These are phyloP conservation scores for Bombus waltoni DNA, from an alignment of 1,140 invertebrate species.

Conservation along the genomic window DNA sequence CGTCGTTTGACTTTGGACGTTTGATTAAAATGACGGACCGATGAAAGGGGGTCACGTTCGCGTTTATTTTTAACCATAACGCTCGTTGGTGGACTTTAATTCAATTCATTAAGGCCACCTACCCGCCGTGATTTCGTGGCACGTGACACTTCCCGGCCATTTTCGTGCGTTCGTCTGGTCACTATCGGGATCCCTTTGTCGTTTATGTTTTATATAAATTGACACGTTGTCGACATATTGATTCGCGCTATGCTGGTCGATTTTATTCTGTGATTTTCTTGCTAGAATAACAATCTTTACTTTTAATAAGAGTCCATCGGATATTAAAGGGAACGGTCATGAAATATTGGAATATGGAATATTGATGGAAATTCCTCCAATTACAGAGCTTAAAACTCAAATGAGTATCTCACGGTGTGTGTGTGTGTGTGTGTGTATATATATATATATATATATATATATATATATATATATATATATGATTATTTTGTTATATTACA, in stretches of 20 bases:
- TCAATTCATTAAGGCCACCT: slow-evolving; percentile 56
- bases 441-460: too few species aligned
- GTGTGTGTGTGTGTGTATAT: too few species aligned
- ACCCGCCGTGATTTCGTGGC: slow-evolving; percentile 41
- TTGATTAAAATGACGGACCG: slow-evolving; percentile 48
- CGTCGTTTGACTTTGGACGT: background rate
- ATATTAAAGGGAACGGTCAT: too few species aligned
- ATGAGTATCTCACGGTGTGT: too few species aligned
- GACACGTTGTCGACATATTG: background rate
- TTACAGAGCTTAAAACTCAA: too few species aligned
- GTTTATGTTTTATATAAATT: background rate
- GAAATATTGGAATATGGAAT: too few species aligned
- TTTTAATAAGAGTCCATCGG: background rate
- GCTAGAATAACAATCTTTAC: background rate
- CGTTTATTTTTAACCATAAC: slow-evolving; percentile 62
- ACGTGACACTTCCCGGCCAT: slow-evolving; percentile 32
- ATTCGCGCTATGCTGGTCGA: background rate
- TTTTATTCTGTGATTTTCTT: background rate
- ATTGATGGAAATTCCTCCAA: too few species aligned
- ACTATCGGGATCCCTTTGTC: background rate
- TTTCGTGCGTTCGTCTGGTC: slow-evolving; percentile 11
- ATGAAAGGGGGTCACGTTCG: slow-evolving; percentile 41
- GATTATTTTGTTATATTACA: too few species aligned
- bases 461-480: too few species aligned
- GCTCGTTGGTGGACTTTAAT: slow-evolving; percentile 55